These are phyloP conservation scores for Tamandua tetradactyla DNA, from an alignment of 2,797 vertebrate genomes.

Conservation along the genomic window DNA sequence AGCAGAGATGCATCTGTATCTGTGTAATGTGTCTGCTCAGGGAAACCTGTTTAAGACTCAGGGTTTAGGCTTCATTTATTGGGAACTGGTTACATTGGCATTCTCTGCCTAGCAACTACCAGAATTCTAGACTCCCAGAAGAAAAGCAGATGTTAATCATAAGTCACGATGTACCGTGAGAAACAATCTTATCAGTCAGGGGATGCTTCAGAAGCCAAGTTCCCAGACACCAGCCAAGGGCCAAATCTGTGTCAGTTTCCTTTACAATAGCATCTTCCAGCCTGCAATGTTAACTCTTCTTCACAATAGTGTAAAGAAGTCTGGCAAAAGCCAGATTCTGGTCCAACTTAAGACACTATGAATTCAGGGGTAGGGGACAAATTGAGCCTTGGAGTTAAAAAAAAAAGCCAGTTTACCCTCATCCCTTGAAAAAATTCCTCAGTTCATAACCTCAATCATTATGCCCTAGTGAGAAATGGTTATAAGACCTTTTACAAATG, in stretches of 20 bases:
- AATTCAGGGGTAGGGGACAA: not conserved
- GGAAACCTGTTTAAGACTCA: not conserved
- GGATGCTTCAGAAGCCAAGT: not conserved
- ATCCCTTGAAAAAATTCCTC: not conserved
- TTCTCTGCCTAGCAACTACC: not conserved
- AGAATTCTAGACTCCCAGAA: not conserved
- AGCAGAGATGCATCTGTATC: not conserved
- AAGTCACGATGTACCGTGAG: not conserved
- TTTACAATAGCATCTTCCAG: not conserved
- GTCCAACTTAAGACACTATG: not conserved
- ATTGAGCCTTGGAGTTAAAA: not conserved
- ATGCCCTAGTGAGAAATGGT: not conserved
- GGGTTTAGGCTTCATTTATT: not conserved
- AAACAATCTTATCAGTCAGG: not conserved
- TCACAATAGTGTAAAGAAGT: too few relatives aligned
- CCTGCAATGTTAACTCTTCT: not conserved
- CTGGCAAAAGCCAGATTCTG: not conserved
- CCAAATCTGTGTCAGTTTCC: not conserved
- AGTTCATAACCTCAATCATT: not conserved
- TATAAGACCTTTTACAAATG: not conserved
- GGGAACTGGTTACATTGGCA: not conserved
- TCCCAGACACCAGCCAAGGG: not conserved
- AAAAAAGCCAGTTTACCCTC: not conserved
- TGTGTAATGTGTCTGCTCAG: not conserved
- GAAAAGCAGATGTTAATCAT: not conserved